phyloP scores from a whole-genome alignment of 2,888 invertebrate genomes.

The Diplolepis rosae region DNA sequence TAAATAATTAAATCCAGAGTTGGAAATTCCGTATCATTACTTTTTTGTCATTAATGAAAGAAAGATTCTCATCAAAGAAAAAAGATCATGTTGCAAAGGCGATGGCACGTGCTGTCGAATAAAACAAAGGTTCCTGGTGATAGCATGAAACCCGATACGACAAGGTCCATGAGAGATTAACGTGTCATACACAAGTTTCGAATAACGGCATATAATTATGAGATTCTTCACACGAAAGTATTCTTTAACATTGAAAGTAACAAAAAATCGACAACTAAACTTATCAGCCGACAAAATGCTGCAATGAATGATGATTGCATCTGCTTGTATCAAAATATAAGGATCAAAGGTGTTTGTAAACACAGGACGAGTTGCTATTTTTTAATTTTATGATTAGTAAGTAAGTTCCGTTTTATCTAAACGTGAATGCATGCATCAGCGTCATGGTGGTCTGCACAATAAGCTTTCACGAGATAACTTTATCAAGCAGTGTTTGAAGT shows the following conservation, averaged over 20 bases:
- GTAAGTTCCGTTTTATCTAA: not conserved
- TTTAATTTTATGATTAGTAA: no score
- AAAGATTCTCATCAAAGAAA: no score
- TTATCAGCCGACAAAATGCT: not conserved
- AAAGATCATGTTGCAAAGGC: no score
- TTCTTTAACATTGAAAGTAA: not conserved
- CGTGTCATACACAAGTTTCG: not conserved
- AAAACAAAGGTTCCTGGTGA: constrained; percentile 9
- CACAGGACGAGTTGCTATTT: no score
- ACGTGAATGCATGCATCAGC: not conserved
- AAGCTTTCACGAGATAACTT: constrained; percentile 17
- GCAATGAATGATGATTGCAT: not conserved
- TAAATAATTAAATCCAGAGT: no score
- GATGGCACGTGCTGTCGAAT: constrained; percentile 11
- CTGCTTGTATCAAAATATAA: not conserved
- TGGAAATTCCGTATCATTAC: no score
- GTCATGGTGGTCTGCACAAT: not conserved
- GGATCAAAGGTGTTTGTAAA: no score
- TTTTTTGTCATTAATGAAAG: no score
- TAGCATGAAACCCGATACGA: not conserved
- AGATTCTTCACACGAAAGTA: not conserved
- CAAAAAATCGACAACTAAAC: not conserved
- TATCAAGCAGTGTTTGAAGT: constrained; percentile 37
- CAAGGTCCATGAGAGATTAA: constrained; percentile 15
- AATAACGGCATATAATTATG: constrained; percentile 4